Percentiles rank a stretch among this genome's conserved stretches.
These are phyloP conservation scores for Hippopotamyrus pictus DNA, from an alignment of 2,797 vertebrate species.

Conservation along the genomic window DNA sequence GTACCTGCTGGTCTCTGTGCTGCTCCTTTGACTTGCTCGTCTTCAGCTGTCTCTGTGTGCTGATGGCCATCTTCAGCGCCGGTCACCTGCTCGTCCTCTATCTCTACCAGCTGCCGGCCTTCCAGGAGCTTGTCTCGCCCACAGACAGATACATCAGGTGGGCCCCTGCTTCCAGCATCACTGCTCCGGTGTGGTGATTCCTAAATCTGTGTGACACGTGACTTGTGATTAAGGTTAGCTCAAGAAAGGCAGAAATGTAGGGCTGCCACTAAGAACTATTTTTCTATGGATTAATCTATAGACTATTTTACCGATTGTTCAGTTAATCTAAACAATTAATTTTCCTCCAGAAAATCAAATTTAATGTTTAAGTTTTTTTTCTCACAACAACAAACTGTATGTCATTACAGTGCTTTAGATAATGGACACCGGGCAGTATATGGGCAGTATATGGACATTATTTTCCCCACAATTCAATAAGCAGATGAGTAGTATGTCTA, in stretches of 20 bases:
- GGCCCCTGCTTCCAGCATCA: constrained; percentile 35
- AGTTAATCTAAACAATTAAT: too few relatives aligned
- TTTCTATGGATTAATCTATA: too few relatives aligned
- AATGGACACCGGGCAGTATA: too few relatives aligned
- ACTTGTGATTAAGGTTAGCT: not conserved
- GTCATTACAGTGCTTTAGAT: too few relatives aligned
- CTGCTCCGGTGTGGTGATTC: not conserved
- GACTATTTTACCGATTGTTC: too few relatives aligned
- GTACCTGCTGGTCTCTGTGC: constrained; percentile 98
- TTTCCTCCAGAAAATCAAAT: too few relatives aligned
- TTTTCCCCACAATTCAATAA: too few relatives aligned
- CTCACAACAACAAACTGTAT: too few relatives aligned
- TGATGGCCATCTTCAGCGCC: constrained; percentile 94
- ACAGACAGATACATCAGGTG: constrained; percentile 80
- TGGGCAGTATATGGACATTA: too few relatives aligned
- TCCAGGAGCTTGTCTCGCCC: constrained; percentile 79
- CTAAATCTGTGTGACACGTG: not conserved
- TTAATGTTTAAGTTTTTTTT: too few relatives aligned
- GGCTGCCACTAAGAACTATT: not conserved
- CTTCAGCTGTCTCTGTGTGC: constrained; percentile 96
- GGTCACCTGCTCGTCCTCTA: constrained; percentile 92
- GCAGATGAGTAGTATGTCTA: too few relatives aligned
- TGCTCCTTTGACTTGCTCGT: constrained; percentile 84
- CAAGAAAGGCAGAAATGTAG: not conserved
- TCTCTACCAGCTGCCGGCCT: constrained; percentile 95